Base-by-base conservation (phyloP, 2,797 vertebrate genomes). In the Rachycentron canadum region DNA sequence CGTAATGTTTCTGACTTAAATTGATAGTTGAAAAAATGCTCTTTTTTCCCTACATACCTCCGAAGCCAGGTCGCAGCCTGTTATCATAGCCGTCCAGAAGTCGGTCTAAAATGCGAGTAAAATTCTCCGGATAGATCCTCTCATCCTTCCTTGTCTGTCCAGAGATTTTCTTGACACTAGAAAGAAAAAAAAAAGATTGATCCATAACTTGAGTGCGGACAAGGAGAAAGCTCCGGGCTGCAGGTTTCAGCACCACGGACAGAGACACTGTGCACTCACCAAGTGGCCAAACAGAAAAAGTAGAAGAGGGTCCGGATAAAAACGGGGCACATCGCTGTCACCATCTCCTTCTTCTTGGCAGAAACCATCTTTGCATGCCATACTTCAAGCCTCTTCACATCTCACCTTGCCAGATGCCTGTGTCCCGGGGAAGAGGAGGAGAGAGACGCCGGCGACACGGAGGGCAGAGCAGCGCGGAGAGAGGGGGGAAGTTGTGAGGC, bases 1-100 rank as follows among this genome's bases (percentile, higher is more conserved):
- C 60, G 13, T 17, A 36, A 7, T 32, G 7, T 32, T 32, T 32
- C 32, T 3, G 32, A 32, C 32, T 32, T 32, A 32, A 32, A 3
- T 61, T 4, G 10, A 26, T 34, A 5, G 26, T n/a, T 32, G 3
- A 32, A 49, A 19, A 62, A 57, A 34, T 9, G 32, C 32, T 67
- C 43, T 55, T 23, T 11, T 34, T 56, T 49, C 75, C 2, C 23
- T 58, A 90, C 95, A 74, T 97, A 99, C 98, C 97, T 91, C 97
- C 98, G 81, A 99, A 99, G 94, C 98, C 98, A 88, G 98, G 98
- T 93, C 98, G 96, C 82, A 99, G 97, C 88, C 98, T 96, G 95
- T 97, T 99, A 95, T 99, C 98, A 93, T 99, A 99, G 73, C 97
- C 98, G 92, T 99, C 97, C 93, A 99, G 94, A 86, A 99, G 97